These are phyloP conservation scores for Drosophila infuscata DNA, from an alignment of 2,888 invertebrate genomes.

Conservation along the genomic window DNA sequence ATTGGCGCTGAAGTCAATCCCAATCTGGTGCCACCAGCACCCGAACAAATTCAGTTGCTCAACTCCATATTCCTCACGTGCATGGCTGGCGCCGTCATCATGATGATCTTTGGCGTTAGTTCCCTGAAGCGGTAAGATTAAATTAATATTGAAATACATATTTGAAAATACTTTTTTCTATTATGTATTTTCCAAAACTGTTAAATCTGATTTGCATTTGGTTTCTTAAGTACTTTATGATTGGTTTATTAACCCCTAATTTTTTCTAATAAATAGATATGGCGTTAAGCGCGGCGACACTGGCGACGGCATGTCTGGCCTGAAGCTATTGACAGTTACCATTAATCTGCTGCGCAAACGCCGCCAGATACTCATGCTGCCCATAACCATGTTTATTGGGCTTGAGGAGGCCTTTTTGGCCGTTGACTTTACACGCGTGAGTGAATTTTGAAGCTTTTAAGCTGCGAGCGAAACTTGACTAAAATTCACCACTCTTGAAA, in stretches of 20 bases:
- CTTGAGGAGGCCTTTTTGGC: conserved; percentile 96
- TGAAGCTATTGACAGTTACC: conserved; percentile 90
- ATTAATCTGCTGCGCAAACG: conserved; percentile 90
- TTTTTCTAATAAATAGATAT: conserved; percentile 85
- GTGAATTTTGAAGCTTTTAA: conserved; percentile 61
- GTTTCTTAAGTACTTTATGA: not conserved
- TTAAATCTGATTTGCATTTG: too few relatives aligned
- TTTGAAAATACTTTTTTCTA: too few relatives aligned
- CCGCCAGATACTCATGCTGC: conserved; percentile 93
- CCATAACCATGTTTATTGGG: conserved; percentile 96
- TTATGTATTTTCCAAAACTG: too few relatives aligned
- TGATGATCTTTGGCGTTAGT: conserved; percentile 93
- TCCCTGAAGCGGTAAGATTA: conserved; percentile 89
- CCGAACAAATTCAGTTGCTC: conserved; percentile 91
- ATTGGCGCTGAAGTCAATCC: conserved; percentile 87
- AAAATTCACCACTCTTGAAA: not conserved
- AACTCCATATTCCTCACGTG: conserved; percentile 93
- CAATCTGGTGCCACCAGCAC: conserved; percentile 90
- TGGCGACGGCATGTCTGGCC: conserved; percentile 88
- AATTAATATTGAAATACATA: not conserved
- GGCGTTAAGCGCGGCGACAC: conserved; percentile 86
- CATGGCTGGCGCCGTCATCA: conserved; percentile 90
- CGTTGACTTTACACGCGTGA: conserved; percentile 92
- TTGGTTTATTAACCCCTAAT: not conserved
- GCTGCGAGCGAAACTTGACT: conserved; percentile 7